Percentiles rank a stretch among this genome's conserved stretches.
phyloP scores from a whole-genome alignment of 2,888 invertebrate genomes.

The Stenchaetothrips biformis region DNA sequence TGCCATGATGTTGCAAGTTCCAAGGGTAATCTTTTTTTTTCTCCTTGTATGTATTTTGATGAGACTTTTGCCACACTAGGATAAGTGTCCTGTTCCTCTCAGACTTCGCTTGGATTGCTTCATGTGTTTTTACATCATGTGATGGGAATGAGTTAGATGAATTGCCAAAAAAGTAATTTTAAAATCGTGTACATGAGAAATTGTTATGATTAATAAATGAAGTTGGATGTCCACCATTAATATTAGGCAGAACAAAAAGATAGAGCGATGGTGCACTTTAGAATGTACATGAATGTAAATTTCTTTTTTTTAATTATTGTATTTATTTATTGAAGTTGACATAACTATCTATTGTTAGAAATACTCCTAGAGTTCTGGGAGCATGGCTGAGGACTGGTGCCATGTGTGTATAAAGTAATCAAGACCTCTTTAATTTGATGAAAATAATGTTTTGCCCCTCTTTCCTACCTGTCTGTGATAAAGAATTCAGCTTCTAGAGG shows the following conservation, averaged over 20 bases:
- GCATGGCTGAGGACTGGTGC: slow-evolving; percentile 13
- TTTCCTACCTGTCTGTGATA: not conserved
- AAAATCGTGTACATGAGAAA: not conserved
- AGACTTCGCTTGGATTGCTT: too few species aligned
- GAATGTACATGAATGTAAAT: not conserved
- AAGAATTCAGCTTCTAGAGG: not conserved
- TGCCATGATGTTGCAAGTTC: too few species aligned
- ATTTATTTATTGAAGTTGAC: not conserved
- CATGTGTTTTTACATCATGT: not conserved
- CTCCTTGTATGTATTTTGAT: too few species aligned
- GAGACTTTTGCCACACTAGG: too few species aligned
- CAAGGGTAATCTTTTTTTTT: too few species aligned
- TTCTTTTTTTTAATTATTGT: not conserved
- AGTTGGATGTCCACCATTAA: too few species aligned
- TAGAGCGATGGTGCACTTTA: not conserved
- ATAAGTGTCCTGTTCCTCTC: too few species aligned
- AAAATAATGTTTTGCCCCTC: not conserved
- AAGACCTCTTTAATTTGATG: slow-evolving; percentile 2
- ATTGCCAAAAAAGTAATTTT: not conserved
- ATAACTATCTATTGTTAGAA: not conserved
- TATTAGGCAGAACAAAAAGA: too few species aligned
- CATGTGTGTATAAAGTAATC: slow-evolving; percentile 14
- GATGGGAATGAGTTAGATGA: not conserved
- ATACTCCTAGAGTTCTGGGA: not conserved
- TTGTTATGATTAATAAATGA: too few species aligned